Evolutionary conservation across 2,113 vertebrate genomes (phyloP).

Genomic region (Scytalopus superciliaris): DNA sequence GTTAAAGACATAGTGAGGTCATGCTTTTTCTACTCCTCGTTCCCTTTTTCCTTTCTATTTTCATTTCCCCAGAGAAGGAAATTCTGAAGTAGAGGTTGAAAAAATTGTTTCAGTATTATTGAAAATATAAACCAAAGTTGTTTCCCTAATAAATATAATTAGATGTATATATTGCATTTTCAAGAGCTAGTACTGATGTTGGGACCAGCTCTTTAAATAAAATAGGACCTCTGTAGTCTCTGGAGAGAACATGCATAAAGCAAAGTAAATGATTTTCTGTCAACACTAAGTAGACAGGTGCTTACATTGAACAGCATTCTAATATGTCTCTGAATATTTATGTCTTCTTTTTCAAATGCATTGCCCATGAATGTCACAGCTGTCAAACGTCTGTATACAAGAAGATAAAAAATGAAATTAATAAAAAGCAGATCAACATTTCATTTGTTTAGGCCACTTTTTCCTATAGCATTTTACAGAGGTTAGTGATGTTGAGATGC

Average conservation of each 20-base stretch:
- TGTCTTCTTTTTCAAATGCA: constrained; percentile 90
- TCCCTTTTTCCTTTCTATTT: not conserved
- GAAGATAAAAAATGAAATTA: constrained; percentile 91
- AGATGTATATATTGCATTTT: constrained; percentile 73
- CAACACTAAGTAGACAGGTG: constrained; percentile 97
- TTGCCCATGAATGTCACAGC: constrained; percentile 95
- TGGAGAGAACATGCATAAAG: constrained; percentile 86
- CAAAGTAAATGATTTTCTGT: constrained; percentile 93
- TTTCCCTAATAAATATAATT: constrained; percentile 80
- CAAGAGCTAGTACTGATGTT: constrained; percentile 69
- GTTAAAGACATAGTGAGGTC: not conserved
- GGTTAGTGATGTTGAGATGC: constrained; percentile 43
- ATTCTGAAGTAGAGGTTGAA: constrained; percentile 61
- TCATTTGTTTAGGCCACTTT: constrained; percentile 81
- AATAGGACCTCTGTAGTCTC: constrained; percentile 90
- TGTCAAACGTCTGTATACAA: constrained; percentile 87
- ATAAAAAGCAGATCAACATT: constrained; percentile 90
- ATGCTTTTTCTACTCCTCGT: not conserved
- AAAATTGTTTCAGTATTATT: constrained; percentile 70
- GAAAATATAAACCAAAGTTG: constrained; percentile 74
- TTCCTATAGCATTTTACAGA: constrained; percentile 4
- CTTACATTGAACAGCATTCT: constrained; percentile 96
- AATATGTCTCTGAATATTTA: constrained; percentile 98
- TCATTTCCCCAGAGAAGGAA: constrained; percentile 18
- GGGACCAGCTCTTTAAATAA: constrained; percentile 85